Percentiles rank a stretch among this genome's conserved stretches.
Evolutionary conservation across 2,888 invertebrate genomes (phyloP).

Genomic region (Dryadula phaetusa): DNA sequence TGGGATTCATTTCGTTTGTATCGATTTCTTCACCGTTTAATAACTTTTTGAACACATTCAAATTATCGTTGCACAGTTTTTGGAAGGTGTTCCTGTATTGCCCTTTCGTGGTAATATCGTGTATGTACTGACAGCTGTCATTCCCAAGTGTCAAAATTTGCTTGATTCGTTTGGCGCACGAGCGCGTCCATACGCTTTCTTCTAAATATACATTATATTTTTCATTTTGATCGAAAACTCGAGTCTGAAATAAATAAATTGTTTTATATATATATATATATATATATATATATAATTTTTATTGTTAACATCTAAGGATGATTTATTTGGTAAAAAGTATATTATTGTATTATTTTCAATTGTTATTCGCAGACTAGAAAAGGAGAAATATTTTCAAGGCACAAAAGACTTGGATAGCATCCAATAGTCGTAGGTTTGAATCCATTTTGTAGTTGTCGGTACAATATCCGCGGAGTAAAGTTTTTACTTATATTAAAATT

Average conservation of each 20-base stretch:
- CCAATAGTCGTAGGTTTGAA: too few species aligned
- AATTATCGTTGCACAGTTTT: constrained; percentile 58
- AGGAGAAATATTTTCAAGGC: too few species aligned
- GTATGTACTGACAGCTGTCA: constrained; percentile 1
- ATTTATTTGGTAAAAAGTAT: too few species aligned
- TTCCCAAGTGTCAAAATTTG: constrained; percentile 25
- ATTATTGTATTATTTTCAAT: too few species aligned
- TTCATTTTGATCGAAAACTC: constrained; percentile 87
- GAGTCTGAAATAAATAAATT: constrained; percentile 64
- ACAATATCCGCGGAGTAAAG: too few species aligned
- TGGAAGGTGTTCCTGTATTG: constrained; percentile 51
- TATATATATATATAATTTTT: too few species aligned
- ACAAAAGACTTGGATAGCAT: too few species aligned
- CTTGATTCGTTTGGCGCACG: constrained; percentile 58
- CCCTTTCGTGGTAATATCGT: constrained; percentile 23
- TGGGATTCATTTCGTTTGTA: constrained; percentile 36
- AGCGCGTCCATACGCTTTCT: constrained; percentile 69
- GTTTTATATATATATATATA: too few species aligned
- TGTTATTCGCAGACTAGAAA: too few species aligned
- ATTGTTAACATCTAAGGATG: too few species aligned
- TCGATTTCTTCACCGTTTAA: not conserved
- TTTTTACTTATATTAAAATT: too few species aligned
- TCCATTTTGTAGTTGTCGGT: too few species aligned
- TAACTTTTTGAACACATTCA: constrained; percentile 49
- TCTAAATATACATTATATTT: constrained; percentile 86